Evolutionary conservation across 2,797 vertebrate species (phyloP).

Genomic region (Parauchenoglanis ngamensis): DNA sequence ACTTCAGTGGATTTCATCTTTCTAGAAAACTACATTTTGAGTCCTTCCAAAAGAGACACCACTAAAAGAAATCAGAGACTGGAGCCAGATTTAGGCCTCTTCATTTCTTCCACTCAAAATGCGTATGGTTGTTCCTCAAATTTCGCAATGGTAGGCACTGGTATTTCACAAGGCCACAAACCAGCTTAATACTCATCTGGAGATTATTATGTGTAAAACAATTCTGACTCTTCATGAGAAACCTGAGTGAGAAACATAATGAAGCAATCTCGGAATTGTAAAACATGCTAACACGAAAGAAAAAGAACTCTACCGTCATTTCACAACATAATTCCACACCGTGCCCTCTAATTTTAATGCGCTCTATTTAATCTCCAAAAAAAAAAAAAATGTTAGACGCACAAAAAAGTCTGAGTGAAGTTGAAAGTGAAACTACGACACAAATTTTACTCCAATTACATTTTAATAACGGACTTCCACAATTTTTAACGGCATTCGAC

Average conservation of each 20-base stretch:
- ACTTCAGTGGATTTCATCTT: not conserved
- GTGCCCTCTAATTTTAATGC: not conserved
- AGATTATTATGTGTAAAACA: not conserved
- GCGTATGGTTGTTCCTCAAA: conserved; percentile 25
- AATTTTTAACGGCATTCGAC: not conserved
- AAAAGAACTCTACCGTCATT: not conserved
- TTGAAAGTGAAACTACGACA: not conserved
- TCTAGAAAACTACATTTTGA: not conserved
- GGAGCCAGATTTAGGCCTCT: conserved; percentile 19
- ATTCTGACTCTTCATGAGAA: not conserved
- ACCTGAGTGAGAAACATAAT: not conserved
- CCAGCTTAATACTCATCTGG: conserved; percentile 12
- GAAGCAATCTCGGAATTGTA: not conserved
- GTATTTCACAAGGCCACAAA: conserved; percentile 22
- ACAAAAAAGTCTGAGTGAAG: not conserved
- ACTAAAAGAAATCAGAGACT: conserved; percentile 1
- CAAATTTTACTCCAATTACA: not conserved
- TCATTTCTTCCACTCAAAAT: conserved; percentile 49
- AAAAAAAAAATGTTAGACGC: not conserved
- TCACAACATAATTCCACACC: not conserved
- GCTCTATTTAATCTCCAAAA: not conserved
- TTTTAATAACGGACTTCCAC: not conserved
- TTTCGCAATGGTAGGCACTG: conserved; percentile 29
- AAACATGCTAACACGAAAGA: not conserved
- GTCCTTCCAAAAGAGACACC: conserved; percentile 8